Conservation (phyloP, 2,888 invertebrate genomes). For the Apeira syringaria region DNA sequence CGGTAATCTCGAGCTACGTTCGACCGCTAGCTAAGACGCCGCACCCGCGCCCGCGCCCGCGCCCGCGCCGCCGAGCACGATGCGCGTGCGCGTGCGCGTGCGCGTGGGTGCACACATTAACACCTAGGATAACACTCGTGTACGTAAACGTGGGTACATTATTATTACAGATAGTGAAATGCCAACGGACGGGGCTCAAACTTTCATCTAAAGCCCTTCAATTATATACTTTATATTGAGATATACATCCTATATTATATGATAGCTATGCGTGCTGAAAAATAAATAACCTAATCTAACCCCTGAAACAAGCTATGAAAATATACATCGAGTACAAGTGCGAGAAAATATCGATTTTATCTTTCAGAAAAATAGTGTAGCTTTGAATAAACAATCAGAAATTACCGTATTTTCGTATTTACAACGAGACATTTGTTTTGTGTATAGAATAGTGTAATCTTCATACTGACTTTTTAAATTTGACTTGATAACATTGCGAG, state of each 20-base stretch:
- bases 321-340: slow-evolving; percentile 66
- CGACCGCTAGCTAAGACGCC: slow-evolving; percentile 78
- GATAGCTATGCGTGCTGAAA: slow-evolving; percentile 66
- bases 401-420: slow-evolving; percentile 73
- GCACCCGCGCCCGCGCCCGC: no score
- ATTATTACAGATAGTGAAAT: slow-evolving; percentile 45
- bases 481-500: no score
- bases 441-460: slow-evolving; percentile 66
- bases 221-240: slow-evolving; percentile 26
- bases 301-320: slow-evolving; percentile 76
- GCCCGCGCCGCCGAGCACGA: no score
- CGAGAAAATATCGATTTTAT: slow-evolving; percentile 72
- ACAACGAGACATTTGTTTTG: slow-evolving; percentile 54
- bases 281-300: slow-evolving; percentile 51
- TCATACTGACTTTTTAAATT: slow-evolving; percentile 24
- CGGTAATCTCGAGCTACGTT: slow-evolving; percentile 75
- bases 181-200: slow-evolving; percentile 57
- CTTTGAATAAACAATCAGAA: slow-evolving; percentile 73
- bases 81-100: no score
- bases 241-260: slow-evolving; percentile 36
- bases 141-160: slow-evolving; percentile 55
- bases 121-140: slow-evolving; percentile 76
- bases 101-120: slow-evolving; percentile 73
- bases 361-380: slow-evolving; percentile 75
- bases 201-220: slow-evolving; percentile 55